Percentiles rank a stretch among this genome's conserved stretches.
phyloP scores from a whole-genome alignment of 2,888 invertebrate genomes.

The Noctua fimbriata region DNA sequence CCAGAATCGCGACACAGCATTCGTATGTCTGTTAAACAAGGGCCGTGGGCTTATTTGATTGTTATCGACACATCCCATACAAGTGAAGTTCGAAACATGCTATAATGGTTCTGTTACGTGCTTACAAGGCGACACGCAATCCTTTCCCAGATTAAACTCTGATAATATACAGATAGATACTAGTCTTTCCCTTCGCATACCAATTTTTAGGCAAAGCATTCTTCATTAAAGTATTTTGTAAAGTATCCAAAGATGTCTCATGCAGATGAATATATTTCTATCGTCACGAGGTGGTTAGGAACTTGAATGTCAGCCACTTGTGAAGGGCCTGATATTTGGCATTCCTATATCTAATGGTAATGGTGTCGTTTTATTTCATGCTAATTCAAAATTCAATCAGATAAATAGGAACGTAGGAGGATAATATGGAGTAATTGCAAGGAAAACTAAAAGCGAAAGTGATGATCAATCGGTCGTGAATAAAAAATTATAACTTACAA shows the following conservation, averaged over 20 bases:
- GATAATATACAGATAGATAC: neutral
- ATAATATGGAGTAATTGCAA: neutral
- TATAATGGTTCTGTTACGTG: constrained; percentile 41
- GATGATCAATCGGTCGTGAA: neutral
- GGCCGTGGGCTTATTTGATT: constrained; percentile 42
- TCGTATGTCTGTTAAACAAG: constrained; percentile 40
- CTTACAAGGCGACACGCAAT: constrained; percentile 17
- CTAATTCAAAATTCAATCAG: constrained; percentile 28
- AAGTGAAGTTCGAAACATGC: constrained; percentile 22
- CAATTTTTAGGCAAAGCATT: constrained; percentile 24
- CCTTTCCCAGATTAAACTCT: neutral
- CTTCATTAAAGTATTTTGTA: constrained; percentile 41
- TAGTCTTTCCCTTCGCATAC: neutral
- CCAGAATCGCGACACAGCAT: constrained; percentile 55
- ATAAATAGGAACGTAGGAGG: constrained; percentile 7
- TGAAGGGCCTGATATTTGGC: constrained; percentile 64
- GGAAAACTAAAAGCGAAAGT: constrained; percentile 5
- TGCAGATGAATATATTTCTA: constrained; percentile 54
- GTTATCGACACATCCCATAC: constrained; percentile 48
- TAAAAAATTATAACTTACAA: neutral
- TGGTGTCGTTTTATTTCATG: constrained; percentile 52
- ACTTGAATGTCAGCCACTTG: constrained; percentile 61
- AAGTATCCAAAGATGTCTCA: constrained; percentile 53
- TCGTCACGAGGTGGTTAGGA: constrained; percentile 57
- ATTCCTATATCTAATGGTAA: constrained; percentile 50